phyloP scores from a whole-genome alignment of 2,888 invertebrate species.

The Cerceris ruficornis region DNA sequence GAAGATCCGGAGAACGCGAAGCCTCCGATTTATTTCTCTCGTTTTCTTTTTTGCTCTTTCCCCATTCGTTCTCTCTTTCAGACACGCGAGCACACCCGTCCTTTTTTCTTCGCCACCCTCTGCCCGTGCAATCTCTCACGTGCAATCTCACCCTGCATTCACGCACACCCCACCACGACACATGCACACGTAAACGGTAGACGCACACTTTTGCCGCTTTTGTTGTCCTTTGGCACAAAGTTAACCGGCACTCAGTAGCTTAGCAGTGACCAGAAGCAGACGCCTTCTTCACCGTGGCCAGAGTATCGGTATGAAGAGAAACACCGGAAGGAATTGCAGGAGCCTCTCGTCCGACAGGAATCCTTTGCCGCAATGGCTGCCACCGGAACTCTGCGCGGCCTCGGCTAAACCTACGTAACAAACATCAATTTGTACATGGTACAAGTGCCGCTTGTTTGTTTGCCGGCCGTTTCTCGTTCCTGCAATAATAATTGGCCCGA shows the following conservation, averaged over 20 bases:
- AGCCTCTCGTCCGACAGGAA: constrained; percentile 51
- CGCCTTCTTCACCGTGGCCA: constrained; percentile 74
- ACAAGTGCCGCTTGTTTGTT: background rate
- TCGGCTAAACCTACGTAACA: constrained; percentile 75
- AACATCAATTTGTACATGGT: constrained; percentile 8
- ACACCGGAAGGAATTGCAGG: constrained; percentile 63
- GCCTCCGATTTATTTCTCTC: constrained; percentile 31
- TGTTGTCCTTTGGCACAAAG: constrained; percentile 72
- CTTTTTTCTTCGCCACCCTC: background rate
- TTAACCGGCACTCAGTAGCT: constrained; percentile 70
- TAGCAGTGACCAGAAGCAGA: constrained; percentile 65
- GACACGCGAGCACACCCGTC: constrained; percentile 4
- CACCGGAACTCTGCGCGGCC: constrained; percentile 77
- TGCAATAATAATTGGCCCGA: too few species aligned
- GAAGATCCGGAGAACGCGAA: constrained; percentile 48
- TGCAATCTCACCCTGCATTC: too few species aligned
- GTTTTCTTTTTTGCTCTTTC: constrained; percentile 7
- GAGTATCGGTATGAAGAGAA: constrained; percentile 59
- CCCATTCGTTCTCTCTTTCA: constrained; percentile 29
- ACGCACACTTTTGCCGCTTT: constrained; percentile 44
- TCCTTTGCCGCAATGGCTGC: constrained; percentile 57
- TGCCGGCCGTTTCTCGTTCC: too few species aligned
- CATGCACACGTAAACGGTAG: constrained; percentile 5
- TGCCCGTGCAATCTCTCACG: background rate
- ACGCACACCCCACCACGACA: background rate